Percentiles rank a stretch among this genome's conserved stretches.
Evolutionary conservation across 2,797 vertebrate genomes (phyloP).

Genomic region (Chrysocyon brachyurus): DNA sequence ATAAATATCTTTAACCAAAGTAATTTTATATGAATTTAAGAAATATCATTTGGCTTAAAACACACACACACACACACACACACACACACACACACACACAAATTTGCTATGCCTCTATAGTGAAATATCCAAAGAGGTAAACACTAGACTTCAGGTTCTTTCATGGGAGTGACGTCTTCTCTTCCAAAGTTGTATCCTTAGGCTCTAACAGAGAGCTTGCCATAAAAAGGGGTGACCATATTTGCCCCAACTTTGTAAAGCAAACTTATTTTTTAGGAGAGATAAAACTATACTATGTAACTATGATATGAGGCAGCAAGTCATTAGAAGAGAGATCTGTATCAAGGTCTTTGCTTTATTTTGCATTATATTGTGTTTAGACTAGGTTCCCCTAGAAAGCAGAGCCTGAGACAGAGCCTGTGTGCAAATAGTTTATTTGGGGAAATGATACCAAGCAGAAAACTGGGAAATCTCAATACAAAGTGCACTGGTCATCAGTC

Average conservation of each 20-base stretch:
- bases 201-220: neutral
- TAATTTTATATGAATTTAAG: constrained; percentile 1
- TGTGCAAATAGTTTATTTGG: neutral
- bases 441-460: neutral
- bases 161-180: neutral
- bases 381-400: neutral
- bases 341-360: neutral
- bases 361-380: neutral
- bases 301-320: neutral
- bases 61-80: too few species aligned
- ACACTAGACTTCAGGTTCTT: neutral
- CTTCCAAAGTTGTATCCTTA: neutral
- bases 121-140: neutral
- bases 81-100: too few species aligned
- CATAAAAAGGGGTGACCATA: neutral
- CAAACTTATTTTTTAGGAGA: neutral
- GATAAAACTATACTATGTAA: neutral
- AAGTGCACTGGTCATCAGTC: neutral
- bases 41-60: neutral
- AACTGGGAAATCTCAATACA: neutral
- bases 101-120: neutral
- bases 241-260: neutral
- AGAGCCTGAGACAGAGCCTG: neutral
- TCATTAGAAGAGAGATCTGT: neutral
- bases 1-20: neutral